These are phyloP conservation scores for Otocyon megalotis DNA, from an alignment of 2,113 vertebrate genomes.

Conservation along the genomic window DNA sequence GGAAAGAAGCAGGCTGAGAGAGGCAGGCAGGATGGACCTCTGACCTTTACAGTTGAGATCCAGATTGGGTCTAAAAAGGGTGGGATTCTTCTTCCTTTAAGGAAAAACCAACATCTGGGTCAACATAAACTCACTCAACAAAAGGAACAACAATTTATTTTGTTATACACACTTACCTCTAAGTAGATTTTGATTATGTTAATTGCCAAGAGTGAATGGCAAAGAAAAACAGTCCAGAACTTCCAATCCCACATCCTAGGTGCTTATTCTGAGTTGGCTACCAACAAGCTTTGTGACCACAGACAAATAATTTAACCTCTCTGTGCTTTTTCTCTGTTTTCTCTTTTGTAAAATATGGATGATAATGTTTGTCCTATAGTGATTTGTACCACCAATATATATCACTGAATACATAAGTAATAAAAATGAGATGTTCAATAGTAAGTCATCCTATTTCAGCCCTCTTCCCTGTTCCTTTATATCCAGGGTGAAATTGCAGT, in stretches of 20 bases:
- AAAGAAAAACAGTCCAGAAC: background rate
- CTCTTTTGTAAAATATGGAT: background rate
- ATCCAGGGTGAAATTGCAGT: background rate
- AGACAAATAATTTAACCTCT: background rate
- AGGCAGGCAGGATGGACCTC: background rate
- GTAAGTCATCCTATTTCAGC: background rate
- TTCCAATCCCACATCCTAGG: background rate
- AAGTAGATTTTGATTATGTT: background rate
- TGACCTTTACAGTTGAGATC: background rate
- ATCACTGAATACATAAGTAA: background rate
- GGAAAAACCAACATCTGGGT: background rate
- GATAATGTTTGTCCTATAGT: background rate
- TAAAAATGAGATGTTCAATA: background rate
- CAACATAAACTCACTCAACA: background rate
- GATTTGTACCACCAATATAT: background rate
- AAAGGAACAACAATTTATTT: constrained; percentile 15
- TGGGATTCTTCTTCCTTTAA: background rate
- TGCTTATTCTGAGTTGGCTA: background rate
- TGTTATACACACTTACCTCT: background rate
- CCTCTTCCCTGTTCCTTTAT: background rate
- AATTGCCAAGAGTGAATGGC: background rate
- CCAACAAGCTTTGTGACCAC: background rate
- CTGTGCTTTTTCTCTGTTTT: background rate
- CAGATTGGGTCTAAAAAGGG: background rate
- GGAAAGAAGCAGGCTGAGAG: background rate